These are phyloP conservation scores for Ophion ellenae DNA, from an alignment of 2,888 invertebrate genomes.

Conservation along the genomic window DNA sequence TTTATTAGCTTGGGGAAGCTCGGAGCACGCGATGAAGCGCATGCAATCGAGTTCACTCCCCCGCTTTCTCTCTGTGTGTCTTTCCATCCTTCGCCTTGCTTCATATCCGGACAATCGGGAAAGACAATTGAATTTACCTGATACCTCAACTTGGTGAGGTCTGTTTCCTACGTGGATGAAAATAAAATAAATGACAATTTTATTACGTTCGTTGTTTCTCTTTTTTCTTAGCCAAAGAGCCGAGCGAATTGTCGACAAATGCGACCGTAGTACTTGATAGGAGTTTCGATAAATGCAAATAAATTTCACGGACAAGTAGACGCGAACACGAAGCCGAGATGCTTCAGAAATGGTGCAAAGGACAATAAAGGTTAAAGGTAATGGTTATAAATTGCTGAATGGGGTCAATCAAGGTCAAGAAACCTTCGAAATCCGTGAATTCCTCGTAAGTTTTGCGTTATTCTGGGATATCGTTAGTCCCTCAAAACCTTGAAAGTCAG, in stretches of 20 bases:
- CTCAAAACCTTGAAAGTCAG: too few relatives aligned
- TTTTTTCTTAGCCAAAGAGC: background rate
- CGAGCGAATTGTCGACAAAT: background rate
- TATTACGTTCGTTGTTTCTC: background rate
- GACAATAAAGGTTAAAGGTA: background rate
- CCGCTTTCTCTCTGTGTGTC: constrained; percentile 7
- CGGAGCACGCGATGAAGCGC: constrained; percentile 54
- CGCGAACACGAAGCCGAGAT: background rate
- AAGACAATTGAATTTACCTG: constrained; percentile 50
- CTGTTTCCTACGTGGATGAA: background rate
- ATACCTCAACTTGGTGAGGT: constrained; percentile 20
- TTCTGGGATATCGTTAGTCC: too few relatives aligned
- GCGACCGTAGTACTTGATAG: background rate
- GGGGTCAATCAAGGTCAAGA: background rate
- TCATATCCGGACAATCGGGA: constrained; percentile 12
- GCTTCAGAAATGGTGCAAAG: background rate
- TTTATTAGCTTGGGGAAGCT: constrained; percentile 52
- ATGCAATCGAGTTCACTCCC: constrained; percentile 27
- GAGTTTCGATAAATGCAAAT: background rate
- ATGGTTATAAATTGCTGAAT: background rate
- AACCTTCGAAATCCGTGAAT: background rate
- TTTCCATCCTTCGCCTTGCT: background rate
- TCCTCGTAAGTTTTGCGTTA: background rate
- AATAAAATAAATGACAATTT: constrained; percentile 25
- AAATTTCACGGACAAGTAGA: background rate